Evolutionary conservation across 1,140 invertebrate species (phyloP).

Genomic region (Globodera ellingtonae): DNA sequence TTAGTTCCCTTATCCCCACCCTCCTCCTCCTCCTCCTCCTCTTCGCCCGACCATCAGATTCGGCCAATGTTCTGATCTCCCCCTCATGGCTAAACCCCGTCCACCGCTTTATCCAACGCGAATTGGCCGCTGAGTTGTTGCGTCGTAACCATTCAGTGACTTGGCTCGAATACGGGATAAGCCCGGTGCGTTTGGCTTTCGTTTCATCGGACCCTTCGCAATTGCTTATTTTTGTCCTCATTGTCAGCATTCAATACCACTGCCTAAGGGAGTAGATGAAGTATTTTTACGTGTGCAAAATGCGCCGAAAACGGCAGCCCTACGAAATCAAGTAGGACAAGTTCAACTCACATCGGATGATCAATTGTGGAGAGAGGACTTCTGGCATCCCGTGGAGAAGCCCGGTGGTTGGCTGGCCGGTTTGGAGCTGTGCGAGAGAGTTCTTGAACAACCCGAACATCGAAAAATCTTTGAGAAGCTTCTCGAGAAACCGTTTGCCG

Average conservation of each 20-base stretch:
- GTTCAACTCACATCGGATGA: conserved; percentile 14
- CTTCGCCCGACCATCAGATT: conserved; percentile 72
- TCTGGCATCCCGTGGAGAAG: conserved; percentile 47
- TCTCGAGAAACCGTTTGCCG: conserved; percentile 48
- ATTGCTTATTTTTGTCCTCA: conserved; percentile 12
- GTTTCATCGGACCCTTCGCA: too few relatives aligned
- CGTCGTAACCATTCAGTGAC: conserved; percentile 58
- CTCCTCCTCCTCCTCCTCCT: not conserved
- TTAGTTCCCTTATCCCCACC: not conserved
- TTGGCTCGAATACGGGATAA: conserved; percentile 63
- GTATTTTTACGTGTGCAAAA: conserved; percentile 52
- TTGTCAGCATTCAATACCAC: conserved; percentile 43
- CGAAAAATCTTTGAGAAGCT: conserved; percentile 51
- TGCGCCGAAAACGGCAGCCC: conserved; percentile 15
- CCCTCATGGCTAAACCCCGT: conserved; percentile 53
- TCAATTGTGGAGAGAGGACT: conserved; percentile 46
- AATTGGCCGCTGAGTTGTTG: conserved; percentile 56
- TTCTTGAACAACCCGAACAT: conserved; percentile 39
- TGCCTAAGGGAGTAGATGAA: conserved; percentile 51
- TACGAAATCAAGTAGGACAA: not conserved
- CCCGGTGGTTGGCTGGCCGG: conserved; percentile 55
- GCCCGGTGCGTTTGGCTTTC: conserved; percentile 31
- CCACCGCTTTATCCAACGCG: conserved; percentile 55
- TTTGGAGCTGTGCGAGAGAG: conserved; percentile 55
- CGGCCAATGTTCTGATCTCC: conserved; percentile 50